Conservation (phyloP, 2,888 invertebrate genomes). For the Polydrusus tereticollis region DNA sequence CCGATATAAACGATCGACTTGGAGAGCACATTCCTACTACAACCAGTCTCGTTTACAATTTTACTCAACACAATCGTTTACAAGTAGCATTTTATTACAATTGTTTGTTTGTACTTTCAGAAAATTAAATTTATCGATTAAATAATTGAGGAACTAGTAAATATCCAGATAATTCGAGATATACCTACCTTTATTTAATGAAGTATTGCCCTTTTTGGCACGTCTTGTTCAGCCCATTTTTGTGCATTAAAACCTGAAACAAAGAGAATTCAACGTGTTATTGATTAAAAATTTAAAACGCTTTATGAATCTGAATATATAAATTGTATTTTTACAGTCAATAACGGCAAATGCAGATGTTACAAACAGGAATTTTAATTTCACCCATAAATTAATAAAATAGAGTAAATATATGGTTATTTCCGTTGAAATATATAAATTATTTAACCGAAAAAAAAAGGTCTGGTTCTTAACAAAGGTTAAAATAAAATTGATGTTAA, state of each 20-base stretch:
- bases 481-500: too few species aligned
- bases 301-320: not conserved
- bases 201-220: conserved; percentile 53
- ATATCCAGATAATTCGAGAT: not conserved
- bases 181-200: conserved; percentile 53
- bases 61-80: not conserved
- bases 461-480: too few species aligned
- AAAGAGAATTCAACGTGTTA: conserved; percentile 41
- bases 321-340: conserved; percentile 8
- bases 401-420: too few species aligned
- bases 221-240: conserved; percentile 64
- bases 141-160: not conserved
- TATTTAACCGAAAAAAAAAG: too few species aligned
- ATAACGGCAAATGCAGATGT: not conserved
- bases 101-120: not conserved
- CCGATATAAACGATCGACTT: too few species aligned
- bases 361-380: not conserved
- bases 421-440: too few species aligned
- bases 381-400: too few species aligned
- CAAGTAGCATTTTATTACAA: not conserved
- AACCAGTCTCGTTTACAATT: too few species aligned
- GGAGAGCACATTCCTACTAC: too few species aligned
- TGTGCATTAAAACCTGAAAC: conserved; percentile 60
- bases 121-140: conserved; percentile 18
- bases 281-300: conserved; percentile 4